Conservation (phyloP, 1,140 invertebrate species). For the Zaprionus kolodkinae region DNA sequence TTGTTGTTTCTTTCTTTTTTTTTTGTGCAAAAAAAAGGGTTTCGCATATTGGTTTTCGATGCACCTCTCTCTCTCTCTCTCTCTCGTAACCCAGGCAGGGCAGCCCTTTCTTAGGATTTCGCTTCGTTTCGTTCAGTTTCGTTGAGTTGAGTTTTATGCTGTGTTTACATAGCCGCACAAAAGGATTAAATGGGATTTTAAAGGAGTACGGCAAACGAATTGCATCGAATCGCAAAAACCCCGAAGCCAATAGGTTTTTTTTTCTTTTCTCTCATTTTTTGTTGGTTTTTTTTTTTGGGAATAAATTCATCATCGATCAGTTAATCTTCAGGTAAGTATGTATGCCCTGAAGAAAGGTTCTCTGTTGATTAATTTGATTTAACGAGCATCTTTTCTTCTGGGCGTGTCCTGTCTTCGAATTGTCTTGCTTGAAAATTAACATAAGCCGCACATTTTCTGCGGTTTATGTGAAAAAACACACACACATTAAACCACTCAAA, state of each 20-base stretch:
- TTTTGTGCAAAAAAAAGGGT: conserved; percentile 40
- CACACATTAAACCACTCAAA: conserved; percentile 65
- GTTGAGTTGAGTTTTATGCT: conserved; percentile 58
- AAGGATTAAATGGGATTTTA: conserved; percentile 77
- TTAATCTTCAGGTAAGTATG: conserved; percentile 2
- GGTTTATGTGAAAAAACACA: conserved; percentile 45
- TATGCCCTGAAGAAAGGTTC: conserved; percentile 18
- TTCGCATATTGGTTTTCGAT: conserved; percentile 52
- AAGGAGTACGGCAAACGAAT: conserved; percentile 50
- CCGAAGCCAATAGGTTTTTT: conserved; percentile 13
- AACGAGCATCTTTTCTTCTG: conserved; percentile 57
- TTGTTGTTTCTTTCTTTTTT: conserved; percentile 26
- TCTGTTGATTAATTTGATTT: conserved; percentile 73
- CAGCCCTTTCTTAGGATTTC: conserved; percentile 36
- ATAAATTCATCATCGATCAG: conserved; percentile 3
- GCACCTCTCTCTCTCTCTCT: conserved; percentile 20
- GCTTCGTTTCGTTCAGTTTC: conserved; percentile 5
- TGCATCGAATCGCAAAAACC: conserved; percentile 32
- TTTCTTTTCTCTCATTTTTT: neutral
- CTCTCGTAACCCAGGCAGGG: neutral
- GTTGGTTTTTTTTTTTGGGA: conserved; percentile 4
- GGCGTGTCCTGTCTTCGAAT: conserved; percentile 42
- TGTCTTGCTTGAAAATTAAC: conserved; percentile 54
- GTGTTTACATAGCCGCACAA: conserved; percentile 77
- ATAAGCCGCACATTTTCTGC: conserved; percentile 73